Base-by-base conservation (phyloP, 2,888 invertebrate genomes). In the Nephrocerus scutellatus region DNA sequence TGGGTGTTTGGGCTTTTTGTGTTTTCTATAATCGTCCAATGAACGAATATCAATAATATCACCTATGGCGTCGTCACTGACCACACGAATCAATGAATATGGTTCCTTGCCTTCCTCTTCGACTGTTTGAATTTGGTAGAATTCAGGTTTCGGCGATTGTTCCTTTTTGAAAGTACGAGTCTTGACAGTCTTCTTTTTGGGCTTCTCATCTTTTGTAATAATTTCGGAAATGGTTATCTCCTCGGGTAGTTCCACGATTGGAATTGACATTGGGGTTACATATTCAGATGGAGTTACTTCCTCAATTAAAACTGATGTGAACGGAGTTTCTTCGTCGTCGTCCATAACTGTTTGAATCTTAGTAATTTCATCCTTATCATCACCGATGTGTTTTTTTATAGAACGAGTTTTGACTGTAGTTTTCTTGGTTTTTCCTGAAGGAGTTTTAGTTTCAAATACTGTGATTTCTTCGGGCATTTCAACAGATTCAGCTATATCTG, bases 91-190 rank as follows among this genome's bases (percentile, higher is more conserved):
- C 4, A 66, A 57, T 5, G 66, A 63, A 37, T 66, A 55, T 10
- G 71, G 71, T 45, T 65, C 57, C 53, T 72, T 66, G 29, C 69
- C 70, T 39, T 71, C 71, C 57, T 71, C 71, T 46, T 72, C 69
- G 24, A 70, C 53, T 1, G 72, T 72, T 48, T 68, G 66, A 48
- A 74, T 71, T 57, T 69, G 68, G 16, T 70, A 72, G 20, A 62
- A 62, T 55, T 72, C 67, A 15, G 63, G 60, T 15, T 62, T 54
- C 1, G 56, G 52, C 2, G 61, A 55, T 30, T 54, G 54, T 24
- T 60, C 57, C 30, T 72, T 72, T 49, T 70, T 72, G 28, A 74
- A 72, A 6, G 68, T 62, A 22, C 70, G 62, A 15, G 69, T 72
- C 49, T 64, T 70, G 2, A 67, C 64, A 6, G 60, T 60, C 47